Base-by-base conservation (phyloP, 2,113 vertebrate species). In the Alces alces region DNA sequence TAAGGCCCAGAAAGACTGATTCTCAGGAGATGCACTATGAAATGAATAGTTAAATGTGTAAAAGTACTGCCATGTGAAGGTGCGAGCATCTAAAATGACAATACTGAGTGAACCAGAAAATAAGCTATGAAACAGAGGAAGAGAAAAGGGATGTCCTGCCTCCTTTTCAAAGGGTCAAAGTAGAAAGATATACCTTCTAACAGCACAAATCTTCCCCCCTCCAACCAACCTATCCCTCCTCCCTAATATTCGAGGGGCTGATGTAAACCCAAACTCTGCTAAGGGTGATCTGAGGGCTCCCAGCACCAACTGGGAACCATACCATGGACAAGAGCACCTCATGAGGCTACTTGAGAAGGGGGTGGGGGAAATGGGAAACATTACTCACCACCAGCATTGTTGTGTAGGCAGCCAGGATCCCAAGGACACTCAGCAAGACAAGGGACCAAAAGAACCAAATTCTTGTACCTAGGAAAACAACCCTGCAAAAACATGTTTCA, bases 401-500 rank as follows among this genome's bases (percentile, higher is more conserved):
- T 66, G 61, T 50, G 52, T 97, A 98, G 94, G 2, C 57, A 93
- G 47, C 10, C 84, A 98, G 4, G 90, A 93, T 95, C 43, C 61
- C 95, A 90, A 58, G 6, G n/a, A 96, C 6, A 95, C 95, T 97
- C 95, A 98, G 91, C 57, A 98, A 10, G 64, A 98, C 7, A 93
- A 97, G 61, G 54, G 98, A 97, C 79, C 95, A 96, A 55, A 95
- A 97, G 94, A 95, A 91, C 97, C 98, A 98, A 17, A 15, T 5
- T 95, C 92, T 88, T 95, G 95, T 78, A 84, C 93, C 39, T 92
- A 98, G 58, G 92, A 84, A 97, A 93, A 83, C 7, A 5, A 96
- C 97, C 98, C 98, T 98, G 96, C 58, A 98, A 98, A 98, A 97
- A 93, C 21, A 28, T 19, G n/a, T 96, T 98, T 96, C 70, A 93